Conservation (phyloP, 2,113 vertebrate species). For the Lichenostomus cassidix region DNA sequence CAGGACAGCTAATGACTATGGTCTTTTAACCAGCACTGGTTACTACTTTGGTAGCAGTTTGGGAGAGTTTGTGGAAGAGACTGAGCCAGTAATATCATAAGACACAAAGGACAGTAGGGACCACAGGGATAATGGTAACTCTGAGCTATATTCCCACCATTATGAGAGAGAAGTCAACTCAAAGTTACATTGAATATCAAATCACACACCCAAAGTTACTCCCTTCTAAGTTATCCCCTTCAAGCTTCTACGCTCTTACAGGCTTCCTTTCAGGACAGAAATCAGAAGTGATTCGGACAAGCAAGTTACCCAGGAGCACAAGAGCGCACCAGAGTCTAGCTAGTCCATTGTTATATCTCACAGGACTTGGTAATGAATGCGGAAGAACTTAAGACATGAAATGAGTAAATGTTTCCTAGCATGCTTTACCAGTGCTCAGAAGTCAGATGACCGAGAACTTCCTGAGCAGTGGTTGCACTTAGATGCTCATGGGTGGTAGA, state of each 20-base stretch:
- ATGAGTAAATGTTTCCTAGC: background rate
- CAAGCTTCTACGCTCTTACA: background rate
- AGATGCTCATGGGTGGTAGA: background rate
- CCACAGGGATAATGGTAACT: background rate
- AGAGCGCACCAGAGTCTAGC: background rate
- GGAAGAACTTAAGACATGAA: background rate
- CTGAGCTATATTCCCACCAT: background rate
- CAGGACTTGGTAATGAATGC: background rate
- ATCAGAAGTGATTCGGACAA: background rate
- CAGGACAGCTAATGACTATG: background rate
- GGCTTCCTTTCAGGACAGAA: background rate
- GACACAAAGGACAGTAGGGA: background rate
- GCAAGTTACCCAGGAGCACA: background rate
- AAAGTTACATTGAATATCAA: background rate
- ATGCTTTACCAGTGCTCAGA: background rate
- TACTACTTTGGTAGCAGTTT: background rate
- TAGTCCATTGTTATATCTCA: background rate
- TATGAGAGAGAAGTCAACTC: background rate
- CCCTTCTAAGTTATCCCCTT: background rate
- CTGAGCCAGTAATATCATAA: background rate
- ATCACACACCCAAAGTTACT: background rate
- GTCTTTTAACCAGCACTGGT: background rate
- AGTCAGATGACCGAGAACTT: background rate
- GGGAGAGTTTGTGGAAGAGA: background rate
- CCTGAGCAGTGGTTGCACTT: background rate